These are phyloP conservation scores for Oligia strigilis DNA, from an alignment of 2,888 invertebrate genomes.

Conservation along the genomic window DNA sequence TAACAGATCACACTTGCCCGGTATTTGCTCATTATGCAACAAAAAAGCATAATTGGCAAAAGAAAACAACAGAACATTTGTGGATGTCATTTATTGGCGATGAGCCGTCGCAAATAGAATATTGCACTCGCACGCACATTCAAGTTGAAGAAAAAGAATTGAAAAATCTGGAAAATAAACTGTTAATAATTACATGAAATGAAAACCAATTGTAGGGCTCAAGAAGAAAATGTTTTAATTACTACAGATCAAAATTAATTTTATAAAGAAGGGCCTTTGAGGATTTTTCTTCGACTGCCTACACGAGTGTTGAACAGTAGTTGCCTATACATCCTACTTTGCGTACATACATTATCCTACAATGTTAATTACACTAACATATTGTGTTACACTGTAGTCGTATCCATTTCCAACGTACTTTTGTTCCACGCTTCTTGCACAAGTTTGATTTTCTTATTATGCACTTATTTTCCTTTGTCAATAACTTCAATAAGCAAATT, in stretches of 20 bases:
- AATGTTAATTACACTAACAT: conserved; percentile 61
- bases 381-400: conserved; percentile 54
- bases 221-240: conserved; percentile 2
- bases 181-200: not conserved
- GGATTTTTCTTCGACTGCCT: conserved; percentile 63
- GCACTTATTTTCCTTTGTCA: conserved; percentile 35
- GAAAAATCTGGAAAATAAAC: not conserved
- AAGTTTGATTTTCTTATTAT: conserved; percentile 7
- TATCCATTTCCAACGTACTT: conserved; percentile 27
- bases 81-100: conserved; percentile 88
- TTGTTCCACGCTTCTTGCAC: conserved; percentile 43
- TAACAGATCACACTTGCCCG: conserved; percentile 73
- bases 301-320: conserved; percentile 59
- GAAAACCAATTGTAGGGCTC: not conserved
- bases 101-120: conserved; percentile 52
- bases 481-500: conserved; percentile 37
- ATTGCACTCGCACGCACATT: conserved; percentile 69
- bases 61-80: conserved; percentile 70
- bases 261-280: not conserved
- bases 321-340: conserved; percentile 54
- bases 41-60: conserved; percentile 89
- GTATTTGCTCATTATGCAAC: conserved; percentile 90
- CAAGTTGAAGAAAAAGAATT: conserved; percentile 63
- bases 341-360: conserved; percentile 61
- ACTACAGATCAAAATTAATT: not conserved